phyloP scores from a whole-genome alignment of 2,113 vertebrate species.

The Toxostoma redivivum region DNA sequence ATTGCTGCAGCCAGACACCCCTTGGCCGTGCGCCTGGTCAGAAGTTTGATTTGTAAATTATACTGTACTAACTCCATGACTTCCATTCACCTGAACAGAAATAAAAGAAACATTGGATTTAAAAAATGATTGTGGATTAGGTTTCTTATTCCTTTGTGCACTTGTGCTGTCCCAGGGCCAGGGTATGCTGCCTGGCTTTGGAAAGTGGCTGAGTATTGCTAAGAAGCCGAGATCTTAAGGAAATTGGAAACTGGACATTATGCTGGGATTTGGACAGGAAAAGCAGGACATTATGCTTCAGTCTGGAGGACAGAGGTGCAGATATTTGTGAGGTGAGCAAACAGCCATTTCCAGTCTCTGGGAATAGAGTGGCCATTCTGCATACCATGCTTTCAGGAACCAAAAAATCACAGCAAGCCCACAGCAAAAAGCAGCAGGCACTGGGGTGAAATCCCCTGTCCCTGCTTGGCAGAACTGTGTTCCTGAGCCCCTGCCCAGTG shows the following conservation, averaged over 20 bases:
- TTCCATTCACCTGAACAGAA: slow-evolving; percentile 51
- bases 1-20: background rate
- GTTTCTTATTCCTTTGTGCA: background rate
- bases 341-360: background rate
- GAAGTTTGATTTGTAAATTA: slow-evolving; percentile 12
- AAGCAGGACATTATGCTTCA: background rate
- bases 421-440: background rate
- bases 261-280: background rate
- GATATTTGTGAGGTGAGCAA: background rate
- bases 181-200: background rate
- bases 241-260: background rate
- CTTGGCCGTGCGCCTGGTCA: fast-evolving
- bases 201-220: background rate
- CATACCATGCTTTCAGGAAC: background rate
- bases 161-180: fast-evolving
- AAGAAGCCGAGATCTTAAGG: background rate
- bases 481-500: background rate
- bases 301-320: background rate
- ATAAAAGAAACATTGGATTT: slow-evolving; percentile 48
- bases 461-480: background rate
- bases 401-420: background rate
- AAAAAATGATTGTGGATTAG: background rate
- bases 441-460: background rate
- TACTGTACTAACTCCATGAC: slow-evolving; percentile 35
- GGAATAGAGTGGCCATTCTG: background rate